Base-by-base conservation (phyloP, 2,888 invertebrate species). In the Hesperia comma region DNA sequence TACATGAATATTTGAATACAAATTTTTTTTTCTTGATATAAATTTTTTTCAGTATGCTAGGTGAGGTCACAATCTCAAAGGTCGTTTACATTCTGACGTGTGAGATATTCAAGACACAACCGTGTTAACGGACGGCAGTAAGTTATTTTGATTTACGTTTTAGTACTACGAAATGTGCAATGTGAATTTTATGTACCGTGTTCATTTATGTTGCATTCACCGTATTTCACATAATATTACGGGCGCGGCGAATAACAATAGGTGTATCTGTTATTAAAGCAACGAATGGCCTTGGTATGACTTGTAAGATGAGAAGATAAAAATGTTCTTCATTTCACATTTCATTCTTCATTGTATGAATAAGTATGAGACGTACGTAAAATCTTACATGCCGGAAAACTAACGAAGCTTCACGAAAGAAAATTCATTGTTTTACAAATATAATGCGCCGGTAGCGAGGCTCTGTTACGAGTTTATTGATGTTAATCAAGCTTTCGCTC, bases 141-240 rank as follows among this genome's bases (percentile, higher is more conserved):
- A 85, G 82, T 79, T 82, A 84, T 86, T 87, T 82, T 83, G 80
- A 80, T 83, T 83, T 84, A 83, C 84, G 82, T 83, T 83, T 82
- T 79, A 82, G 55, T 43, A 17, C 43, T 26, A 37, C 7, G 32
- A 26, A 41, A 51, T 41, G 58, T 60, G 58, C 58, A 58, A 60
- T 60, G 43, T 60, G 33, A 79, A 84, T 82, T 84, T 87, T 86
- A 82, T 81, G 80, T 81, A 70, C 79, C 82, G 77, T 80, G 81
- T 76, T 84, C 81, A 81, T n/a, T n/a, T n/a, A 84, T 83, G 84
- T 79, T 79, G 75, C 77, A 79, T 85, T 85, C 80, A 85, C 88
- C 84, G 87, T 80, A 43, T 43, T 43, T 43, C 19, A 46, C 74
- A 79, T 84, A 78, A 82, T 80, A 83, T 84, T 84, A 82, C 77